Evolutionary conservation across 1,140 invertebrate genomes (phyloP), one percentile per base, ranked within the genome.

Genomic region (Aphaenogaster ashmeadi): DNA sequence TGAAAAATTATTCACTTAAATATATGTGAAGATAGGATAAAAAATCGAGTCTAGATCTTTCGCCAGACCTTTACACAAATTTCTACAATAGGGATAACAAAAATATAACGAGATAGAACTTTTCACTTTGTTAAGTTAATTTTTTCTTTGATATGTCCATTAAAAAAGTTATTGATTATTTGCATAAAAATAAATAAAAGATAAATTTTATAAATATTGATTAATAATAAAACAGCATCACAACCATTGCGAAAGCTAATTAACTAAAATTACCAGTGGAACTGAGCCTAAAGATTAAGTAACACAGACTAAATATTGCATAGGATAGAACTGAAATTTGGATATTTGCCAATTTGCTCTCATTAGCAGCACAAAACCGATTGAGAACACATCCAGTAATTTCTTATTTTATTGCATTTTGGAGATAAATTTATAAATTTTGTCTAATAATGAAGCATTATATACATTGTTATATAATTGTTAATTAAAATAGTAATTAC

Each of bases 261-360:
- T 83, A 58, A 83, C 67, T 74, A 60, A 83, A 83, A 72, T 83
- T 56, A 72, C 47, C 52, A 72, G 7, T 74, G 38, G 27, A 62
- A 84, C 41, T 50, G 54, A 84, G 41, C 7, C 54, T 62, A 60
- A 84, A 60, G 41, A 38, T 84, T 74, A 36, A 86, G 47, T 78
- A 89, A 60, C 44, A 66, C 54, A 58, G 13, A 64, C 52, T 84
- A 84, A 84, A 84, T 84, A 60, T 83, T 83, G 52, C 80, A 60
- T 60, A 60, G 54, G 38, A 74, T 72, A 27, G 13, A 83, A 60
- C 36, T 36, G n/a, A 88, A n/a, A 83, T 79, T 86, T 91, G 90
- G 89, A 91, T 66, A 13, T 4, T 8, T 83, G 89, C 90, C 90
- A 91, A 88, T 81, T 90, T 90, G 81, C 33, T 88, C 21, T 89